A percentile compares a stretch with the other conserved stretches of the same genome.
Conservation (phyloP, 1,140 invertebrate species). For the Drosophila sechellia region DNA sequence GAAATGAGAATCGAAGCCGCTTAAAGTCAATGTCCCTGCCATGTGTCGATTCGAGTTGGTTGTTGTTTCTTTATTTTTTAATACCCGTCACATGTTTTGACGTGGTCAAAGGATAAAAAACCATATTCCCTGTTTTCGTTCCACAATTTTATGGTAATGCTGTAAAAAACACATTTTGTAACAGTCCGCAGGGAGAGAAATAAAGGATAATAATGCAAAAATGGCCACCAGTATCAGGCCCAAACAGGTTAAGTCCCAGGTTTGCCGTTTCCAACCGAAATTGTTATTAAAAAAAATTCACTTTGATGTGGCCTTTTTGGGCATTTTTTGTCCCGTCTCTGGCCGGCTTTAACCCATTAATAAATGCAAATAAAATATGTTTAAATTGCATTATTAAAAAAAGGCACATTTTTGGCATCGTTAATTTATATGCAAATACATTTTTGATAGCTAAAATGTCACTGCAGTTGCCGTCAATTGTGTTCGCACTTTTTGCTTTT, state of each 20-base stretch:
- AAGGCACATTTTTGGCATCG: constrained; percentile 59
- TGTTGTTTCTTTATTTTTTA: constrained; percentile 53
- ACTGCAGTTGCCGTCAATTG: constrained; percentile 55
- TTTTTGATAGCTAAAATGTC: constrained; percentile 82
- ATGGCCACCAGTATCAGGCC: constrained; percentile 31
- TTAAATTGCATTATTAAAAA: constrained; percentile 82
- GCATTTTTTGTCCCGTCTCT: constrained; percentile 31
- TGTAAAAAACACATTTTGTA: constrained; percentile 80
- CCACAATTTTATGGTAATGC: constrained; percentile 78
- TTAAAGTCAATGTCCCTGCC: constrained; percentile 68
- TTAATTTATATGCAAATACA: constrained; percentile 83
- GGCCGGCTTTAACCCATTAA: constrained; percentile 55
- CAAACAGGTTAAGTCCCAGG: constrained; percentile 25
- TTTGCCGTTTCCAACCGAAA: constrained; percentile 35
- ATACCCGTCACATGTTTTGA: constrained; percentile 79
- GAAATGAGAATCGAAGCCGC: constrained; percentile 63
- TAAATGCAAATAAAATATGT: constrained; percentile 83
- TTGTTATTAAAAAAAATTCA: constrained; percentile 65
- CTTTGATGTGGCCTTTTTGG: constrained; percentile 68
- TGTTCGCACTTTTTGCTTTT: constrained; percentile 13
- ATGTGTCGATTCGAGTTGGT: constrained; percentile 32
- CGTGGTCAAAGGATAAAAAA: constrained; percentile 58
- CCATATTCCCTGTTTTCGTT: constrained; percentile 47
- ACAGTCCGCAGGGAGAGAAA: constrained; percentile 57
- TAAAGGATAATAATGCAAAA: constrained; percentile 73